These are phyloP conservation scores for Hucho hucho DNA, from an alignment of 2,113 vertebrate species.

Conservation along the genomic window DNA sequence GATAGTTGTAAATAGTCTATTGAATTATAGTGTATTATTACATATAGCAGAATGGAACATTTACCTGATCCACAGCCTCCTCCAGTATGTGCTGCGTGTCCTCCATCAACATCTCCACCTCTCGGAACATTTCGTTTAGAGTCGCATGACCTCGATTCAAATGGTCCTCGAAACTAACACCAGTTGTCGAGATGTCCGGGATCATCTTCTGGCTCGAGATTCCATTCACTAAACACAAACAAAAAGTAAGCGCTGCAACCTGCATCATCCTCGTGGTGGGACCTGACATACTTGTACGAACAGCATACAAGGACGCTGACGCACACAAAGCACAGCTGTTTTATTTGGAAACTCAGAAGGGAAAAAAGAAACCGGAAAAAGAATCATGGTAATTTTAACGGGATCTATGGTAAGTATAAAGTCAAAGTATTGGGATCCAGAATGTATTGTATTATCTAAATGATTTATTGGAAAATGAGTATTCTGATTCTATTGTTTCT, in stretches of 20 bases:
- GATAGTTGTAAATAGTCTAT: too few species aligned
- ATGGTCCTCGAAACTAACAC: constrained; percentile 38
- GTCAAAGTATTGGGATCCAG: too few species aligned
- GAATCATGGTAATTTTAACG: not conserved
- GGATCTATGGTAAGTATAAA: not conserved
- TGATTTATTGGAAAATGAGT: too few species aligned
- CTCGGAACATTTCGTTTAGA: constrained; percentile 88
- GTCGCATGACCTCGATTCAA: constrained; percentile 73
- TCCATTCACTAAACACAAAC: constrained; percentile 23
- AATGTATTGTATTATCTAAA: too few species aligned
- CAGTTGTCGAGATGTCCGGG: constrained; percentile 8
- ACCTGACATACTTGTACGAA: constrained; percentile 43
- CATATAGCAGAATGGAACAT: not conserved
- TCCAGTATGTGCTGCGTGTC: constrained; percentile 89
- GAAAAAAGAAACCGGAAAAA: constrained; percentile 24
- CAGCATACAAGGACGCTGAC: constrained; percentile 28
- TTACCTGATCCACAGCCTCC: constrained; percentile 89
- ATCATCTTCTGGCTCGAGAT: constrained; percentile 3
- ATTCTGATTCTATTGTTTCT: too few species aligned
- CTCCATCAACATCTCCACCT: constrained; percentile 90
- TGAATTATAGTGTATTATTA: too few species aligned
- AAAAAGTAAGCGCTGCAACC: constrained; percentile 33
- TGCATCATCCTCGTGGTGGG: constrained; percentile 23
- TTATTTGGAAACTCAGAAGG: constrained; percentile 30
- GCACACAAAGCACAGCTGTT: constrained; percentile 20